A percentile compares a stretch with the other conserved stretches of the same genome.
Evolutionary conservation across 2,888 invertebrate genomes (phyloP).

Genomic region (Mayetiola destructor): DNA sequence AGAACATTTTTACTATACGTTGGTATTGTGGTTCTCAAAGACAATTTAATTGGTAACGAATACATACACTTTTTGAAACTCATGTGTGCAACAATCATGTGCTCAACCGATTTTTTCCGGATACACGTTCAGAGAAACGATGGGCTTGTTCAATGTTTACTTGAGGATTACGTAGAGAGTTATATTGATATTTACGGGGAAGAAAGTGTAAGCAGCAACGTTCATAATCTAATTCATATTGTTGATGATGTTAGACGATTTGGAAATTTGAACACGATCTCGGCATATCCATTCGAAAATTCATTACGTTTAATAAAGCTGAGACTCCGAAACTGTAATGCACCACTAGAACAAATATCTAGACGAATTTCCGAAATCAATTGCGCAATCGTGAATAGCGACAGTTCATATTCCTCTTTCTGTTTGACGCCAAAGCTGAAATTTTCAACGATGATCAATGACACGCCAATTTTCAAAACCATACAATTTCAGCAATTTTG

Average conservation of each 20-base stretch:
- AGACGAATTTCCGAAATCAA: not conserved
- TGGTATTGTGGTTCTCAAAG: not conserved
- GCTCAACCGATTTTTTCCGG: not conserved
- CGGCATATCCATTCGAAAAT: slow-evolving; percentile 16
- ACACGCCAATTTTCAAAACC: not conserved
- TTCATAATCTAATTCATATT: slow-evolving; percentile 28
- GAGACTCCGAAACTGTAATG: not conserved
- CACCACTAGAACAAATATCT: not conserved
- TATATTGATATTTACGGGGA: slow-evolving; percentile 25
- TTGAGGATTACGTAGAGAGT: slow-evolving; percentile 19
- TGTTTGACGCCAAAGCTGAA: too few relatives aligned
- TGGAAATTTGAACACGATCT: slow-evolving; percentile 20
- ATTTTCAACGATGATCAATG: not conserved
- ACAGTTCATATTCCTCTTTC: not conserved
- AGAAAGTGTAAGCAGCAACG: slow-evolving; percentile 27
- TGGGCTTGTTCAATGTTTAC: slow-evolving; percentile 15
- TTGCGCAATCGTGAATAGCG: not conserved
- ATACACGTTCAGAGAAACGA: not conserved
- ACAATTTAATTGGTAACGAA: not conserved
- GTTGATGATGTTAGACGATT: slow-evolving; percentile 25
- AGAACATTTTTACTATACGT: not conserved
- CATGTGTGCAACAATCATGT: not conserved
- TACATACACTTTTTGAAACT: not conserved
- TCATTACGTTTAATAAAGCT: not conserved
- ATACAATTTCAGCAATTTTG: not conserved